phyloP scores from a whole-genome alignment of 2,113 vertebrate species.

The Mastomys natalensis region DNA sequence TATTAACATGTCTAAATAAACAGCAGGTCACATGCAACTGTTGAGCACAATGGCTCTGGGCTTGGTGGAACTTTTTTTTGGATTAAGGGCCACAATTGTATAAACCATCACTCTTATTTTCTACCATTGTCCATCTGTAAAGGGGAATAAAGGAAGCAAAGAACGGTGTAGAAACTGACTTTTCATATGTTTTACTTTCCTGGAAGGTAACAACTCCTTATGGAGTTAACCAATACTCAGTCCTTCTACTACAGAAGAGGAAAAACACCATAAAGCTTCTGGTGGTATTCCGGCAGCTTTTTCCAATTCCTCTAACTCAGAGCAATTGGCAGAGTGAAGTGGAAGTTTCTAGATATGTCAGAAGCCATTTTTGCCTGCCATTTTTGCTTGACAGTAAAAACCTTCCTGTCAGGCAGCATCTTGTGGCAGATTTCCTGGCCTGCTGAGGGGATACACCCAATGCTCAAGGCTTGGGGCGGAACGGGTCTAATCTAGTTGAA shows the following conservation, averaged over 20 bases:
- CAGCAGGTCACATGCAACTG: background rate
- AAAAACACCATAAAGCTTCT: too few species aligned
- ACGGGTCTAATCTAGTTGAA: too few species aligned
- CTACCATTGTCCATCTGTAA: background rate
- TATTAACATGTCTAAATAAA: conserved; percentile 10
- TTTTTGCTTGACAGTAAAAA: too few species aligned
- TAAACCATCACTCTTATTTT: background rate
- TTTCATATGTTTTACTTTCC: conserved; percentile 3
- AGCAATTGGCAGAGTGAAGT: too few species aligned
- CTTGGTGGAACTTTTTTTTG: background rate
- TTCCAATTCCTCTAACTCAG: too few species aligned
- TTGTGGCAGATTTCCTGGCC: too few species aligned
- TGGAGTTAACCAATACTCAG: background rate
- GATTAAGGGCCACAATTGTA: conserved; percentile 13
- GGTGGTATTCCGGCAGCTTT: too few species aligned
- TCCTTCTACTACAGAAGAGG: background rate
- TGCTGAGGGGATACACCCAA: too few species aligned
- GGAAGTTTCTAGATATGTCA: too few species aligned
- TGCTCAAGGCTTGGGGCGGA: too few species aligned
- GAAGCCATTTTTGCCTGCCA: too few species aligned
- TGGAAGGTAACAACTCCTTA: background rate
- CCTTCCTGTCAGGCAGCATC: too few species aligned
- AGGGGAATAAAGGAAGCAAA: background rate
- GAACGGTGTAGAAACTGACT: background rate
- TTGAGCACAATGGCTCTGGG: background rate